Base-by-base conservation (phyloP, 2,797 vertebrate genomes). In the Phaenicophaeus curvirostris region DNA sequence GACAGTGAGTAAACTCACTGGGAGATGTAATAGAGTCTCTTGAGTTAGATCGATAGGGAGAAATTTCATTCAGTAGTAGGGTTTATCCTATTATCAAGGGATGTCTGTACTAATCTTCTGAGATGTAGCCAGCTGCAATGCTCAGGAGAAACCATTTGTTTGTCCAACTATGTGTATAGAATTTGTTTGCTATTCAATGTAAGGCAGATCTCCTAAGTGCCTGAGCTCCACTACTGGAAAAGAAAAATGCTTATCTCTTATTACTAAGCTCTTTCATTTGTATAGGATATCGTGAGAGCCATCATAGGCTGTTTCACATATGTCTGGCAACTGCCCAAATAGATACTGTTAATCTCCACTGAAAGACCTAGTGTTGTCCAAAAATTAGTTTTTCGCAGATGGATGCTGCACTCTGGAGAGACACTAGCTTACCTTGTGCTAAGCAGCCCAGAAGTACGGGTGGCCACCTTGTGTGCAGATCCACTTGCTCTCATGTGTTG, bases 251-350 rank as follows among this genome's bases (percentile, higher is more conserved):
- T 93, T 82, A 35, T 39, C 44, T 88, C 59, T 79, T 79, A 50
- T 69, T 87, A 69, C 67, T 92, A 67, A 94, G 55, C 57, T 91
- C 63, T 91, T 83, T 83, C 73, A 82, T 91, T 91, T 92, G 44
- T 91, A 87, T 20, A 80, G 75, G 57, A 53, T 94, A 85, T 96
- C 87, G 79, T 57, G 75, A 77, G 79, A 89, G 41, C 57, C 1
- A 4, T 41, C 89, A 78, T 35, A 77, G 78, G 39, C 89, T 80
- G 72, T 92, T 92, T 89, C 75, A 80, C 75, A 61, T 89, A 57
- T 75, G 75, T 85, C 75, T 95, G 94, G 87, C 87, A 85, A 21
- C 65, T 93, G 91, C 93, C 91, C 87, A 44, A 80, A 89, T 89
- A 71, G 85, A 68, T 77, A 48, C n/a, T 54, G 46, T 74, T 93